A percentile compares a stretch with the other conserved stretches of the same genome.
Evolutionary conservation across 2,797 vertebrate species (phyloP).

Genomic region (Neosilurus hyrtlii): DNA sequence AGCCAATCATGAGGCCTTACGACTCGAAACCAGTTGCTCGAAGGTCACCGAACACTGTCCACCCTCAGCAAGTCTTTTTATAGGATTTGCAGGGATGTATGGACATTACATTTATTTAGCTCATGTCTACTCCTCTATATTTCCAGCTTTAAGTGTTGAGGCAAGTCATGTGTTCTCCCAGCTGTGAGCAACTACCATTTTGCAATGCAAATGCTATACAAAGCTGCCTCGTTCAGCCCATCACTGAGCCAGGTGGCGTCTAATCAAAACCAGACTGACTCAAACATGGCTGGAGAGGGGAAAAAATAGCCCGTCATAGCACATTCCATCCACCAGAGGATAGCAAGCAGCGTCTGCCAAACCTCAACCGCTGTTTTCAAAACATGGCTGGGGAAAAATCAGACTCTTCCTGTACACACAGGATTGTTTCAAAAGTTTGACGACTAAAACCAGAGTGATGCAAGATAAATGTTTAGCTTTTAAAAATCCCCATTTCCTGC

Average conservation of each 20-base stretch:
- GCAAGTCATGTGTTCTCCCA: constrained; percentile 36
- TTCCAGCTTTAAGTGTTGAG: constrained; percentile 38
- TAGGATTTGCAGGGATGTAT: constrained; percentile 33
- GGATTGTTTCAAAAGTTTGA: constrained; percentile 39
- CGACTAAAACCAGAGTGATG: constrained; percentile 35
- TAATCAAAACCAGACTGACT: constrained; percentile 80
- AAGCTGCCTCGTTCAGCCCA: constrained; percentile 66
- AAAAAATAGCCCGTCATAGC: constrained; percentile 73
- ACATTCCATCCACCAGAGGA: constrained; percentile 76
- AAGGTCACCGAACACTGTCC: constrained; percentile 12
- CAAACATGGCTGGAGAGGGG: constrained; percentile 50
- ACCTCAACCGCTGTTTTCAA: constrained; percentile 48
- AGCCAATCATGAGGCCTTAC: constrained; percentile 14
- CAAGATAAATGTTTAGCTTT: constrained; percentile 34
- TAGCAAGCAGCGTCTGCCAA: constrained; percentile 49
- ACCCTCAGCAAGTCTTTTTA: constrained; percentile 28
- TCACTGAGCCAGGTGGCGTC: constrained; percentile 67
- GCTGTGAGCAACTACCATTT: constrained; percentile 35
- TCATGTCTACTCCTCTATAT: constrained; percentile 9
- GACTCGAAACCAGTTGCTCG: not conserved
- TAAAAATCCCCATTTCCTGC: constrained; percentile 2
- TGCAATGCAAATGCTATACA: constrained; percentile 65
- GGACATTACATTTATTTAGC: constrained; percentile 24
- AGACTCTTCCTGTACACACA: constrained; percentile 38
- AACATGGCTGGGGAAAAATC: constrained; percentile 43